A percentile compares a stretch with the other conserved stretches of the same genome.
phyloP scores from a whole-genome alignment of 2,113 vertebrate species.

The Thymallus thymallus region DNA sequence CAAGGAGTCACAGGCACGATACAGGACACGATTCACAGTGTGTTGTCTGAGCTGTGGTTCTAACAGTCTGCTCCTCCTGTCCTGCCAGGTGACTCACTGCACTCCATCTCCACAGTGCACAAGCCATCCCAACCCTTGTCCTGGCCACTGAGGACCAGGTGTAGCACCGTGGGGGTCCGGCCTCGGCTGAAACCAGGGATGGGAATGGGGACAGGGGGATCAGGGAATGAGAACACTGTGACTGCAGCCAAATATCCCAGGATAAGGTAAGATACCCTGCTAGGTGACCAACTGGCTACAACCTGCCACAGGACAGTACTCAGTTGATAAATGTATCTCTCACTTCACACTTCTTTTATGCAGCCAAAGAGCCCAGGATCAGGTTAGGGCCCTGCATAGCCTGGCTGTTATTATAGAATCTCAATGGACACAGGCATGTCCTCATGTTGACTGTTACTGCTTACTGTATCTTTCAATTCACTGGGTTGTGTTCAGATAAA shows the following conservation, averaged over 20 bases:
- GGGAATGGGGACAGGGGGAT: not conserved
- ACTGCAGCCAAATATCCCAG: constrained; percentile 34
- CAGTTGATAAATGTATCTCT: too few relatives aligned
- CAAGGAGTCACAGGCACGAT: too few relatives aligned
- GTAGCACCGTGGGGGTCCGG: constrained; percentile 1
- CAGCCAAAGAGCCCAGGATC: constrained; percentile 31
- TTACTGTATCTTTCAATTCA: too few relatives aligned
- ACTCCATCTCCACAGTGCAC: constrained; percentile 17
- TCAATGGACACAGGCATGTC: too few relatives aligned
- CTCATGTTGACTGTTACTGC: too few relatives aligned
- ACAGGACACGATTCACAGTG: too few relatives aligned
- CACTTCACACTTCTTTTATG: not conserved
- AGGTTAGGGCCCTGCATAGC: too few relatives aligned
- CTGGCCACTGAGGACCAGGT: constrained; percentile 19
- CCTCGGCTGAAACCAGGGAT: constrained; percentile 18
- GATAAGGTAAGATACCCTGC: constrained; percentile 43
- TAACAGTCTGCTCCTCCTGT: constrained; percentile 11
- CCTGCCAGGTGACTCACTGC: constrained; percentile 31
- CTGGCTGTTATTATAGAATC: too few relatives aligned
- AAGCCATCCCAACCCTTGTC: not conserved
- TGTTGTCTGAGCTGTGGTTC: not conserved
- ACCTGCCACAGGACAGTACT: too few relatives aligned
- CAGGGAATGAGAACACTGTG: not conserved
- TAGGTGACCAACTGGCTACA: constrained; percentile 20
- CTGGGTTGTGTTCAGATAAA: too few relatives aligned